These are phyloP conservation scores for Palythoa grandiflora DNA, from an alignment of 92 coral and sea anemone genomes.

Conservation along the genomic window DNA sequence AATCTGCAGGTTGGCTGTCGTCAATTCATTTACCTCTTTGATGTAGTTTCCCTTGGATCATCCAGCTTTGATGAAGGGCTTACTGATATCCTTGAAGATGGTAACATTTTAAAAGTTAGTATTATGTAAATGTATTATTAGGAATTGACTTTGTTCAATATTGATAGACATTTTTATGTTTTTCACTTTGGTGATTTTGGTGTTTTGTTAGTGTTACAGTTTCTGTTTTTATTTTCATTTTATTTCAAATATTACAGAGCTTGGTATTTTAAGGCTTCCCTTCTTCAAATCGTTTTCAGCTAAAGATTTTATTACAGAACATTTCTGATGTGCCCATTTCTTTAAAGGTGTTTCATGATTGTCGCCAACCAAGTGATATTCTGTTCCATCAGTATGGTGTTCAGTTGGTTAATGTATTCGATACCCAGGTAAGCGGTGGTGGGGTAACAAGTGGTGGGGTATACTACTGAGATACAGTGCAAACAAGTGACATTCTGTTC, in stretches of 20 bases:
- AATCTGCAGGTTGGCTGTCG: slow-evolving; percentile 88
- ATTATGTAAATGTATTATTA: neutral
- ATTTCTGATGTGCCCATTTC: neutral
- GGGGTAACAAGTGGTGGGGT: too few species aligned
- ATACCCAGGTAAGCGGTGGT: slow-evolving; percentile 78
- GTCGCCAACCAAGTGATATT: slow-evolving; percentile 95
- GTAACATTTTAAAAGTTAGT: slow-evolving; percentile 86
- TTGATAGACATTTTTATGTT: neutral
- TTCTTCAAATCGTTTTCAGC: too few species aligned
- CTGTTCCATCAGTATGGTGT: slow-evolving; percentile 85
- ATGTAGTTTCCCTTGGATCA: slow-evolving; percentile 84
- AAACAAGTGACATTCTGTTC: slow-evolving; percentile 88
- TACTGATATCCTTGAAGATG: slow-evolving; percentile 87
- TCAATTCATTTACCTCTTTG: slow-evolving; percentile 91
- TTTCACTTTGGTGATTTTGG: neutral
- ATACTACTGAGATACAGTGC: slow-evolving; percentile 8
- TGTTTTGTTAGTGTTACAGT: neutral
- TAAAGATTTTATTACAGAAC: too few species aligned
- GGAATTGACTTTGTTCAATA: neutral
- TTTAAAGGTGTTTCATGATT: slow-evolving; percentile 89
- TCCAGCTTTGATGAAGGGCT: slow-evolving; percentile 92
- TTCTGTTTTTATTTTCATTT: neutral
- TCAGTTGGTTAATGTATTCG: slow-evolving; percentile 68
- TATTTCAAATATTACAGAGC: neutral
- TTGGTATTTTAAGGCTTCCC: neutral